Evolutionary conservation across 1,140 invertebrate genomes (phyloP).

Genomic region (Calephelis nemesis): DNA sequence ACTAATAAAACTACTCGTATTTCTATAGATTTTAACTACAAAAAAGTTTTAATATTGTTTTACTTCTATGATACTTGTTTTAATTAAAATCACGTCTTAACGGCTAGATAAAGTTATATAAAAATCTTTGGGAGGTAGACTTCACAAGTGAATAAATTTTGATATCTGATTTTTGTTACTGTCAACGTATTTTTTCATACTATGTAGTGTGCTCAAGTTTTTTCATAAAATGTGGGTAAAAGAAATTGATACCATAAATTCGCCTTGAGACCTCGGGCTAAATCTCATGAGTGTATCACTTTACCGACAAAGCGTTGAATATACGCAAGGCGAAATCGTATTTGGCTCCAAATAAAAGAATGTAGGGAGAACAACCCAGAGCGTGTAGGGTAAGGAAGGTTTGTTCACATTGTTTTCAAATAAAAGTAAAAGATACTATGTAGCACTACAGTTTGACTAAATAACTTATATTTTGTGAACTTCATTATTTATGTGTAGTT

Average conservation of each 20-base stretch:
- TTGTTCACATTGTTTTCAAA: slow-evolving; percentile 38
- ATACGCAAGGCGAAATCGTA: slow-evolving; percentile 51
- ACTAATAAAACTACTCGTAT: too few relatives aligned
- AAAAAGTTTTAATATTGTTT: too few relatives aligned
- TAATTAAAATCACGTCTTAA: too few relatives aligned
- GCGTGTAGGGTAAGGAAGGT: slow-evolving; percentile 34
- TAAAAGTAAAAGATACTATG: too few relatives aligned
- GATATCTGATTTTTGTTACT: background rate
- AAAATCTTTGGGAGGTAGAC: too few relatives aligned
- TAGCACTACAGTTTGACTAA: too few relatives aligned
- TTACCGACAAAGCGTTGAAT: slow-evolving; percentile 37
- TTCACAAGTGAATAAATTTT: too few relatives aligned
- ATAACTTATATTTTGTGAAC: too few relatives aligned
- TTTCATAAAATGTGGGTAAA: slow-evolving; percentile 3
- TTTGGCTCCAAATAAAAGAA: slow-evolving; percentile 62
- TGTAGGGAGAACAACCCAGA: slow-evolving; percentile 40
- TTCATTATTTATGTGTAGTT: too few relatives aligned
- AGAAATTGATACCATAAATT: slow-evolving; percentile 15
- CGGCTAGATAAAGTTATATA: too few relatives aligned
- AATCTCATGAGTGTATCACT: slow-evolving; percentile 30
- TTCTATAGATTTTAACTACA: too few relatives aligned
- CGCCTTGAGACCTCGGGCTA: slow-evolving; percentile 9
- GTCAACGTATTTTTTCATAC: background rate
- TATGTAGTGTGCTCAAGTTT: background rate
- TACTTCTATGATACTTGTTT: too few relatives aligned